Evolutionary conservation across 1,140 invertebrate species (phyloP), one percentile per base, ranked within the genome.

Genomic region (Globodera rostochiensis): DNA sequence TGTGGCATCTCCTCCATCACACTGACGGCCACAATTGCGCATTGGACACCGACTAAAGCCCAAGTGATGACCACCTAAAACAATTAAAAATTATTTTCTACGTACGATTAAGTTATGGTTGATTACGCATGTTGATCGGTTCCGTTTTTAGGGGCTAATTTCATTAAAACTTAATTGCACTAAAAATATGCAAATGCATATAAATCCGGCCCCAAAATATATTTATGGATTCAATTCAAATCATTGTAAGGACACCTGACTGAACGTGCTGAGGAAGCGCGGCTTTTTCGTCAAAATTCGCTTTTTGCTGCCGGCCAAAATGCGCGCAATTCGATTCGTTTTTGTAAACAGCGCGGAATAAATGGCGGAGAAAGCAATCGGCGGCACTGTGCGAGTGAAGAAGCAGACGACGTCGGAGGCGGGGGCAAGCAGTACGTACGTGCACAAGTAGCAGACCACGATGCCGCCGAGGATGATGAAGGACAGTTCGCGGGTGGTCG

Each of bases 241-340:
- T 0, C 25, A 36, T 36, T 36, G 36, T 36, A 36, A 36, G 36
- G 36, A 13, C 1, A 95, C 93, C 92, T 92, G 86, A 25, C 92
- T 92, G n/a, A 91, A 91, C 11, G 92, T 91, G 71, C 91, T 92
- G 91, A 93, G 92, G 86, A 93, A 93, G n/a, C 92, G 84, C 13
- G 94, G 93, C 86, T 95, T 95, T 82, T 93, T 93, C 2, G 93
- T 94, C 67, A 94, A 93, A 79, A 94, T 94, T 75, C 92, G 91
- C 87, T 94, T 95, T 88, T 95, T 95, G 73, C 93, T 94, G 1
- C 94, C 94, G 13, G 94, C 94, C 57, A 95, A 91, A 84, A 95
- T 95, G 21, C 94, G 90, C 0, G 94, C 94, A 60, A 95, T 95
- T 74, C 94, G 91, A 90, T 95, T 95, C 0, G 94, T 95, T 91